Conservation (phyloP, 2,113 vertebrate species). For the Aptenodytes forsteri region DNA sequence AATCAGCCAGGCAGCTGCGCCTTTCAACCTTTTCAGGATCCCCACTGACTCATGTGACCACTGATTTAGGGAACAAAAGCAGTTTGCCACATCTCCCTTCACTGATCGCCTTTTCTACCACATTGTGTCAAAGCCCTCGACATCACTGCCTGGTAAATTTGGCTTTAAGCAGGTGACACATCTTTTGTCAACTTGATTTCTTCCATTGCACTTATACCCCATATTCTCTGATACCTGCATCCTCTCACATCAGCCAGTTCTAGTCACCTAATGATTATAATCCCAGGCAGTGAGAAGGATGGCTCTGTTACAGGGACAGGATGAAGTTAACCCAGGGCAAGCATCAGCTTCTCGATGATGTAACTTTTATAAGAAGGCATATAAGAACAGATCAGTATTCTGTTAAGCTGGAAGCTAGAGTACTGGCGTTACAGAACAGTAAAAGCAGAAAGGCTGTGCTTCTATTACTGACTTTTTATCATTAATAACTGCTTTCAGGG, state of each 20-base stretch:
- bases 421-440: background rate
- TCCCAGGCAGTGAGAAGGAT: background rate
- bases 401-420: background rate
- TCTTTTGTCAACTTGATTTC: background rate
- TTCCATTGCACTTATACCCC: background rate
- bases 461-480: constrained; percentile 80
- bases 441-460: background rate
- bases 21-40: background rate
- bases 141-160: background rate
- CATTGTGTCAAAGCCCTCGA: background rate
- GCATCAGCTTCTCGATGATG: background rate
- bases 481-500: constrained; percentile 84
- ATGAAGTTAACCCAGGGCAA: background rate
- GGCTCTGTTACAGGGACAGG: background rate
- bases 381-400: background rate
- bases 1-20: background rate
- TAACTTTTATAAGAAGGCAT: background rate
- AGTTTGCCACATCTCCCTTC: background rate
- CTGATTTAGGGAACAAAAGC: background rate
- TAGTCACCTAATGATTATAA: background rate
- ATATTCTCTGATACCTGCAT: background rate
- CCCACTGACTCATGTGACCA: background rate
- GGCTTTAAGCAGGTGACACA: background rate
- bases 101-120: background rate
- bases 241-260: background rate